Evolutionary conservation across 2,797 vertebrate species (phyloP).

Genomic region (Pseudochaenichthys georgianus): DNA sequence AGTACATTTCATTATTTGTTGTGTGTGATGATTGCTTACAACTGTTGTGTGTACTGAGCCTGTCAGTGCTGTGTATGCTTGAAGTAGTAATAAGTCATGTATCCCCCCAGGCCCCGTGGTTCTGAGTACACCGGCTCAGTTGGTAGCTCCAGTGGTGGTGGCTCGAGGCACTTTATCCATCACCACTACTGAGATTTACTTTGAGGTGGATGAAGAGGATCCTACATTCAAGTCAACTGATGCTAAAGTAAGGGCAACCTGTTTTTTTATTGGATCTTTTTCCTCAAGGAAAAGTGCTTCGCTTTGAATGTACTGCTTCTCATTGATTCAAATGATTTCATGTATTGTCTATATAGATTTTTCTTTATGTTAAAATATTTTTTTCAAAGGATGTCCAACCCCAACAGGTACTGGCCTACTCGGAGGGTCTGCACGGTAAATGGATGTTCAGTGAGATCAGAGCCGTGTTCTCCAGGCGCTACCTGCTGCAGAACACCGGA

Average conservation of each 20-base stretch:
- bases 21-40: constrained; percentile 27
- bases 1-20: neutral
- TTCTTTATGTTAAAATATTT: neutral
- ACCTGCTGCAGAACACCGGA: constrained; percentile 96
- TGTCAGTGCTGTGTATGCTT: neutral
- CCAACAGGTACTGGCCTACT: constrained; percentile 94
- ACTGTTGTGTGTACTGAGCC: neutral
- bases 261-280: neutral
- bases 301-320: neutral
- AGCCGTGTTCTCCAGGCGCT: constrained; percentile 96
- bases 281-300: too few relatives aligned
- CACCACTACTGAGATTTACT: constrained; percentile 99
- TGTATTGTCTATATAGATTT: neutral
- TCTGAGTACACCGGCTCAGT: constrained; percentile 96
- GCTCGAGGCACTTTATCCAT: constrained; percentile 97
- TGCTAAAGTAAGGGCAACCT: constrained; percentile 87
- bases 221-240: constrained; percentile 93
- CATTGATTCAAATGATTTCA: neutral
- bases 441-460: constrained; percentile 99
- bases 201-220: constrained; percentile 98
- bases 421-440: constrained; percentile 97
- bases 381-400: neutral
- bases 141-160: constrained; percentile 96
- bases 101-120: constrained; percentile 91
- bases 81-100: neutral